phyloP scores from a whole-genome alignment of 2,113 vertebrate species.

The Varanus komodoensis region DNA sequence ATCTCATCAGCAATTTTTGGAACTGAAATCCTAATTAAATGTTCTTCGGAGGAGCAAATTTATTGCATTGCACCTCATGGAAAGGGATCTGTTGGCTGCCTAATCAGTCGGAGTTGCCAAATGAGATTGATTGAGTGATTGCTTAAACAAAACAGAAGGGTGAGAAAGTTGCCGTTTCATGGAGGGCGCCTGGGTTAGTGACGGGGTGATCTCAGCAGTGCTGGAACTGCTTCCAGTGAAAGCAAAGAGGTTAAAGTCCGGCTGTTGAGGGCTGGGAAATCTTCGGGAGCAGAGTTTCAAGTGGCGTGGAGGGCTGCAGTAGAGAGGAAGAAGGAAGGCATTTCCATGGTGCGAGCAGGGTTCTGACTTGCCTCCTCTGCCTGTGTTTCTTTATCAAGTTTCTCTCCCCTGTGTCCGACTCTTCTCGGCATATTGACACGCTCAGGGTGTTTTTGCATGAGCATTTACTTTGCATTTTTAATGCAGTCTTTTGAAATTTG shows the following conservation, averaged over 20 bases:
- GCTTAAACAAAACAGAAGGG: constrained; percentile 16
- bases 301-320: too few relatives aligned
- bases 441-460: not conserved
- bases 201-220: too few relatives aligned
- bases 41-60: constrained; percentile 5
- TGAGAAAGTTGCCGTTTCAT: constrained; percentile 2
- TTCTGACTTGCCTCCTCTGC: too few relatives aligned
- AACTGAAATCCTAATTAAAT: constrained; percentile 15
- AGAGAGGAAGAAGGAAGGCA: too few relatives aligned
- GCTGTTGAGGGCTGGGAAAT: too few relatives aligned
- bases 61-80: constrained; percentile 46
- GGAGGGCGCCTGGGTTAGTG: constrained; percentile 8
- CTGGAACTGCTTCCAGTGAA: not conserved
- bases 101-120: constrained; percentile 54
- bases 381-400: too few relatives aligned
- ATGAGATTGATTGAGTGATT: constrained; percentile 27
- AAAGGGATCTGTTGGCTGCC: constrained; percentile 50
- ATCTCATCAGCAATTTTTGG: constrained; percentile 22
- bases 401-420: not conserved
- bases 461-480: not conserved
- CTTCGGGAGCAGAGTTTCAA: too few relatives aligned
- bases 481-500: not conserved
- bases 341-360: too few relatives aligned
- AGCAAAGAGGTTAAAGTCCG: too few relatives aligned
- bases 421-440: not conserved